Percentiles rank a stretch among this genome's conserved stretches.
Conservation (phyloP, 2,113 vertebrate genomes). For the Bos javanicus region DNA sequence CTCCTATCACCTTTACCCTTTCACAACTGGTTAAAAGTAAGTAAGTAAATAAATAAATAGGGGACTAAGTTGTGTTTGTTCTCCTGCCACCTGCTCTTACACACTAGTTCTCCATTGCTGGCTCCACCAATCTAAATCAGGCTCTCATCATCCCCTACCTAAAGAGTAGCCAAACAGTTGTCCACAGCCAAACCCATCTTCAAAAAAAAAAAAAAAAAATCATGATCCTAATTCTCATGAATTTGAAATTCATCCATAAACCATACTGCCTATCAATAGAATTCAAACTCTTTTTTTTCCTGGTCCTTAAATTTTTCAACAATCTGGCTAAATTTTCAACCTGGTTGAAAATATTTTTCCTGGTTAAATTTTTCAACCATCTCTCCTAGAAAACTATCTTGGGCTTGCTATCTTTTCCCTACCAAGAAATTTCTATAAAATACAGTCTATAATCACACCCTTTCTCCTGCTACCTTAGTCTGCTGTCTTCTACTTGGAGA, state of each 20-base stretch:
- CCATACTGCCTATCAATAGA: not conserved
- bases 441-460: not conserved
- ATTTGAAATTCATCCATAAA: slow-evolving; percentile 5
- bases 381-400: not conserved
- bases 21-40: not conserved
- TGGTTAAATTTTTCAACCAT: not conserved
- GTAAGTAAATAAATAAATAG: not conserved
- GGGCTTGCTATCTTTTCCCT: not conserved
- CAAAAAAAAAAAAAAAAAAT: not conserved
- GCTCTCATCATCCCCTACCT: not conserved
- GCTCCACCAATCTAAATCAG: not conserved
- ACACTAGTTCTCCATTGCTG: not conserved
- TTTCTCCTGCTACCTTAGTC: not conserved
- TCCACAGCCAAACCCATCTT: not conserved
- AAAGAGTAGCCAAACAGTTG: not conserved
- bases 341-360: not conserved
- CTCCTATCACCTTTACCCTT: not conserved
- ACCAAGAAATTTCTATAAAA: not conserved
- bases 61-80: not conserved
- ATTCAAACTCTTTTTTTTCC: not conserved
- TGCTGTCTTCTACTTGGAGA: not conserved
- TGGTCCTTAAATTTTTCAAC: not conserved
- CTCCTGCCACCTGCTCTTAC: not conserved
- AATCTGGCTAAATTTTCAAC: not conserved
- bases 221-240: not conserved